Evolutionary conservation across 1,140 invertebrate species (phyloP).

Genomic region (Phymorhynchus buccinoides): DNA sequence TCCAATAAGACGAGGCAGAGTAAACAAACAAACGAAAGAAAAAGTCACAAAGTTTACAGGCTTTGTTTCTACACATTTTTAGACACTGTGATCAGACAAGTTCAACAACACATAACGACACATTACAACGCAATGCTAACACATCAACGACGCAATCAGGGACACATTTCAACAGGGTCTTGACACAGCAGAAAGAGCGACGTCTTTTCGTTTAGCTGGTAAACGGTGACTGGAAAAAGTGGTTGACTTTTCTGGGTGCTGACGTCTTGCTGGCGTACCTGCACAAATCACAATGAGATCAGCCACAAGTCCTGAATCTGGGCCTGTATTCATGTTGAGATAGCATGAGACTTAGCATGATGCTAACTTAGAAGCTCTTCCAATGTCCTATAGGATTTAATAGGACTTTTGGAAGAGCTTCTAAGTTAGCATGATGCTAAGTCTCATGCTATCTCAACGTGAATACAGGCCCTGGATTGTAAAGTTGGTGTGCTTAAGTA

Average conservation of each 20-base stretch:
- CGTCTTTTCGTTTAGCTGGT: background rate
- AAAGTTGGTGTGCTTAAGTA: background rate
- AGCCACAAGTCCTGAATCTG: background rate
- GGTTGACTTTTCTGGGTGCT: conserved; percentile 12
- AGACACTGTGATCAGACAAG: background rate
- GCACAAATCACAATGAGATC: background rate
- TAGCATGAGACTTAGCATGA: no score
- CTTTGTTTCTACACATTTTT: background rate
- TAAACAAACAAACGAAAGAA: background rate
- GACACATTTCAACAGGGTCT: background rate
- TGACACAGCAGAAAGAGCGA: background rate
- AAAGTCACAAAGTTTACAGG: background rate
- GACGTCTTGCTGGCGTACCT: conserved; percentile 13
- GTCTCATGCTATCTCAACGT: no score
- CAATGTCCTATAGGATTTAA: no score
- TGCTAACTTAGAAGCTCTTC: background rate
- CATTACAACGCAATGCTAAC: no score
- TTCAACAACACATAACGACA: no score
- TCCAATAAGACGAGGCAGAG: background rate
- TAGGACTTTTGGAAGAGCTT: no score
- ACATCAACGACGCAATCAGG: background rate
- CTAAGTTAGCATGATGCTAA: no score
- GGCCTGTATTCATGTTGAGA: no score
- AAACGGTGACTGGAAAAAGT: conserved; percentile 5
- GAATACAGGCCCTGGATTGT: background rate